Conservation (phyloP, 1,140 invertebrate genomes). For the Aleiodes sp. region DNA sequence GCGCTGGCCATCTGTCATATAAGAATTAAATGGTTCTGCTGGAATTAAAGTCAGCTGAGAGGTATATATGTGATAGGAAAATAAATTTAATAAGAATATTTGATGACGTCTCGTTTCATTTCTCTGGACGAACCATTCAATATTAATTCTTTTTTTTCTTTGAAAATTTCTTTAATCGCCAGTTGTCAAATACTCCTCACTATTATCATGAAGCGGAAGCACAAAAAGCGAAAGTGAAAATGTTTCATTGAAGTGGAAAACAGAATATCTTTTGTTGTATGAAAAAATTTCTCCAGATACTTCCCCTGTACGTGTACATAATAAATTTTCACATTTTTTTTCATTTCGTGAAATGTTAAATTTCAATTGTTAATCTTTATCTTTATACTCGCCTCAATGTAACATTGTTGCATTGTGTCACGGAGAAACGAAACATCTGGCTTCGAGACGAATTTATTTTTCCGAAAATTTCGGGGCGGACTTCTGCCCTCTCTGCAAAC, state of each 20-base stretch:
- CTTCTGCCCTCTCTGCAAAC: not conserved
- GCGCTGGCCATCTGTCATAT: conserved; percentile 63
- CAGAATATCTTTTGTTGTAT: too few species aligned
- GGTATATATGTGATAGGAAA: conserved; percentile 9
- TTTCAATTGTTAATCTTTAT: not conserved
- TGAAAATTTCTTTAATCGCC: too few species aligned
- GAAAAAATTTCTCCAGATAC: too few species aligned
- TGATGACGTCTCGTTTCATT: too few species aligned
- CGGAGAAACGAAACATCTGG: conserved; percentile 49
- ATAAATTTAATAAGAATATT: not conserved
- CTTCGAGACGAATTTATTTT: conserved; percentile 41
- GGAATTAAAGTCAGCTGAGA: conserved; percentile 65
- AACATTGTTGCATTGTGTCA: conserved; percentile 4
- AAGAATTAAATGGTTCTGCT: conserved; percentile 58
- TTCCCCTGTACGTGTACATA: too few species aligned
- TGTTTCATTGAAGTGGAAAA: too few species aligned
- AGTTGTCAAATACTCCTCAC: too few species aligned
- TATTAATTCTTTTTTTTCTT: too few species aligned
- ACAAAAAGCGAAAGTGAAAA: too few species aligned
- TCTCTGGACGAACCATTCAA: too few species aligned
- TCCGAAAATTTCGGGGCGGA: not conserved
- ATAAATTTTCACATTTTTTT: not conserved
- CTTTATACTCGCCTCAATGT: not conserved
- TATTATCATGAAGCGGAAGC: too few species aligned
- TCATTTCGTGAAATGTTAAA: not conserved